Evolutionary conservation across 2,113 vertebrate species (phyloP).

Genomic region (Scalopus aquaticus): DNA sequence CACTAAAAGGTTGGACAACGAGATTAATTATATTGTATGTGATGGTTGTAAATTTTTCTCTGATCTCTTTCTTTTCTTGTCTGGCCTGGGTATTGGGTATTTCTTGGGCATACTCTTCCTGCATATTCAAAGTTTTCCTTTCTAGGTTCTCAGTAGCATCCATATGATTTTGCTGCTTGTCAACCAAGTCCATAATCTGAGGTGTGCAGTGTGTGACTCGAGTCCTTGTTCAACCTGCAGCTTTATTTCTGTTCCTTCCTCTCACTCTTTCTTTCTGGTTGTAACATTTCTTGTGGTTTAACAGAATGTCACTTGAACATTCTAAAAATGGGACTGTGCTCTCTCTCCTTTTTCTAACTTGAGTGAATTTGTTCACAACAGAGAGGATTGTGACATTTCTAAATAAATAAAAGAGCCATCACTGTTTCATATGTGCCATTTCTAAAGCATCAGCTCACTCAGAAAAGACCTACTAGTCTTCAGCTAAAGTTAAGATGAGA

Average conservation of each 20-base stretch:
- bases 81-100: neutral
- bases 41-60: neutral
- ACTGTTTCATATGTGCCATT: neutral
- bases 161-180: neutral
- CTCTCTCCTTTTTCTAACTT: conserved; percentile 56
- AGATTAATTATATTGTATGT: neutral
- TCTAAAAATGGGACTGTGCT: conserved; percentile 33
- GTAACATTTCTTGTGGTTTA: conserved; percentile 43
- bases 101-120: neutral
- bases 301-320: conserved; percentile 56
- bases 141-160: neutral
- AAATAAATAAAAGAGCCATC: conserved; percentile 57
- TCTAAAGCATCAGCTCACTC: neutral
- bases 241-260: neutral
- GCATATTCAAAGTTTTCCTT: neutral
- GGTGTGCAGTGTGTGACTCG: neutral
- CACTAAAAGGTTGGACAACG: neutral
- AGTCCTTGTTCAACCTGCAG: neutral
- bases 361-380: conserved; percentile 49
- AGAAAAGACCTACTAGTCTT: conserved; percentile 31
- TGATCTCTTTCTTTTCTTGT: neutral
- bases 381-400: conserved; percentile 56
- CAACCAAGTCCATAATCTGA: neutral
- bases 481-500: conserved; percentile 56
- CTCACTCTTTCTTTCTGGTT: neutral